Evolutionary conservation across 2,113 vertebrate species (phyloP).

Genomic region (Empidonax traillii): DNA sequence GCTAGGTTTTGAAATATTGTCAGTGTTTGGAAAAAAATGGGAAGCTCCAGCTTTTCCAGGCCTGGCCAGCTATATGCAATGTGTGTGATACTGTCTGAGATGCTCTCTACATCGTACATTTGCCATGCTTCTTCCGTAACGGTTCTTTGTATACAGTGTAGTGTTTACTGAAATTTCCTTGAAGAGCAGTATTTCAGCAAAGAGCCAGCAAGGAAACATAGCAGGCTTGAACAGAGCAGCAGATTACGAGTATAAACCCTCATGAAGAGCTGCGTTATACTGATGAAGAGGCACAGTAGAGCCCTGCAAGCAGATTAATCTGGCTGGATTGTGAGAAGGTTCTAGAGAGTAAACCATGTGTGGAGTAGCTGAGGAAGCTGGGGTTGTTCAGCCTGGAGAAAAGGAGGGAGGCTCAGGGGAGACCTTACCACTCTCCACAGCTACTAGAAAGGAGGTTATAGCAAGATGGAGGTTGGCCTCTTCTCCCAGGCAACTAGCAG

Average conservation of each 20-base stretch:
- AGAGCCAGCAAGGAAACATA: not conserved
- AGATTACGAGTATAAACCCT: not conserved
- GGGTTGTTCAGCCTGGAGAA: not conserved
- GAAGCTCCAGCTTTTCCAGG: not conserved
- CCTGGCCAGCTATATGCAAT: rapidly evolving
- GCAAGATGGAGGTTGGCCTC: rapidly evolving
- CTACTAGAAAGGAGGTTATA: not conserved
- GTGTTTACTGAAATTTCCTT: not conserved
- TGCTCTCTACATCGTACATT: not conserved
- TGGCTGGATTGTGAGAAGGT: not conserved
- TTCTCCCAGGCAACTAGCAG: not conserved
- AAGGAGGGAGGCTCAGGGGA: not conserved
- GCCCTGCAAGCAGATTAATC: not conserved
- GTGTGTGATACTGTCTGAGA: not conserved
- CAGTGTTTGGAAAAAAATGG: not conserved
- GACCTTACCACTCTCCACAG: not conserved
- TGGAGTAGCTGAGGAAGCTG: not conserved
- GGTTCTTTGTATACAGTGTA: not conserved
- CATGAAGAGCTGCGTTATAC: not conserved
- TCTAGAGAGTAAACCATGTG: not conserved
- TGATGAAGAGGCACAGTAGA: not conserved
- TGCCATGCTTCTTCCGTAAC: rapidly evolving
- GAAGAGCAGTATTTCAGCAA: not conserved
- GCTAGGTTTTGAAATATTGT: not conserved
- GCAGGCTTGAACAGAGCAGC: not conserved